Evolutionary conservation across 1,140 invertebrate species (phyloP).

Genomic region (Spodoptera frugiperda): DNA sequence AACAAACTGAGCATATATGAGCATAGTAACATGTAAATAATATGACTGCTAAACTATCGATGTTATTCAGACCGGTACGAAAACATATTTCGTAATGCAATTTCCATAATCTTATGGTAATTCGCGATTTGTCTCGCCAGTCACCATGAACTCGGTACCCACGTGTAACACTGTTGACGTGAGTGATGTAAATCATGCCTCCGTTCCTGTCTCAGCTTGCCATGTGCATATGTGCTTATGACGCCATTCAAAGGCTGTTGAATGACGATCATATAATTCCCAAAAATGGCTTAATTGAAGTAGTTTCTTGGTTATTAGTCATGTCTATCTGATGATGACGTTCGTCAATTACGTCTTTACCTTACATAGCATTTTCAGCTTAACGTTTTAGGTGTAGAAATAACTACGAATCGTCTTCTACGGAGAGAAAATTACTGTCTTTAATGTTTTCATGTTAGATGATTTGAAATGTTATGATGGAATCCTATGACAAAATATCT

Average conservation of each 20-base stretch:
- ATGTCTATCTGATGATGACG: too few relatives aligned
- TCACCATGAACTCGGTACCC: conserved; percentile 23
- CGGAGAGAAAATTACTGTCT: neutral
- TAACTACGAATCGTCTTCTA: too few relatives aligned
- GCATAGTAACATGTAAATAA: neutral
- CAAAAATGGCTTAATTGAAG: neutral
- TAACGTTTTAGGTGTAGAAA: too few relatives aligned
- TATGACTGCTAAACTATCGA: neutral
- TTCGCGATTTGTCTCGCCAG: conserved; percentile 28
- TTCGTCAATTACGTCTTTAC: too few relatives aligned
- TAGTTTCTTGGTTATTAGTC: too few relatives aligned
- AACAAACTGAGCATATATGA: neutral
- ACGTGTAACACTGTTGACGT: conserved; percentile 20
- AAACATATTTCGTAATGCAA: conserved; percentile 41
- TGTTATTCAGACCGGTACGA: conserved; percentile 19
- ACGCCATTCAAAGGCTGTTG: neutral
- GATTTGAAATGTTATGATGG: neutral
- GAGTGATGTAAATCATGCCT: conserved; percentile 26
- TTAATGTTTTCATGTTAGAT: neutral
- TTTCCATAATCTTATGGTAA: conserved; percentile 41
- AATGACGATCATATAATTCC: too few relatives aligned
- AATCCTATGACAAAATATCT: neutral
- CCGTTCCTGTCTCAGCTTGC: neutral
- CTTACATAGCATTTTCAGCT: too few relatives aligned
- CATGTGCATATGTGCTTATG: neutral